Conservation (phyloP, 2,797 vertebrate species). For the Clarias platycephalus region DNA sequence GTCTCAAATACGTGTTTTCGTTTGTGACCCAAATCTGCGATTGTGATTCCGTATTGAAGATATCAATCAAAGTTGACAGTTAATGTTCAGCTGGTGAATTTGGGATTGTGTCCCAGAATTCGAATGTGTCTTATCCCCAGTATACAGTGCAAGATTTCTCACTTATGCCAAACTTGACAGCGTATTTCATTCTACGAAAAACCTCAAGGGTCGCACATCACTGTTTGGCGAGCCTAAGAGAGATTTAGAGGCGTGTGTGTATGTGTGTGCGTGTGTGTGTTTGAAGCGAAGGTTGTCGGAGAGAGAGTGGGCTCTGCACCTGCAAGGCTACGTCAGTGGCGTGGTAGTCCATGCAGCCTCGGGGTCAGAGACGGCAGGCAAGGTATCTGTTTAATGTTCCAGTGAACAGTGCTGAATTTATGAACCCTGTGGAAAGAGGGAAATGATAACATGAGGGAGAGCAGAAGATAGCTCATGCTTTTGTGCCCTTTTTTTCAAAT, state of each 20-base stretch:
- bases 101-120: constrained; percentile 17
- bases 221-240: constrained; percentile 33
- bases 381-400: constrained; percentile 64
- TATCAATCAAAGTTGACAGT: constrained; percentile 26
- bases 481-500: constrained; percentile 35
- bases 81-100: constrained; percentile 19
- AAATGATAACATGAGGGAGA: constrained; percentile 48
- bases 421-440: constrained; percentile 49
- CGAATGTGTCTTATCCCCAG: constrained; percentile 16
- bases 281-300: constrained; percentile 20
- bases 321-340: constrained; percentile 63
- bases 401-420: constrained; percentile 62
- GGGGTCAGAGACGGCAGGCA: constrained; percentile 58
- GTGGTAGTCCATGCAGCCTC: constrained; percentile 55
- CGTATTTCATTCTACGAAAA: constrained; percentile 41
- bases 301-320: constrained; percentile 53
- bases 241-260: constrained; percentile 43
- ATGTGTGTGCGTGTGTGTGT: constrained; percentile 4
- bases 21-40: not conserved
- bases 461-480: constrained; percentile 54
- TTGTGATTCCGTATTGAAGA: constrained; percentile 13
- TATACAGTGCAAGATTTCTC: constrained; percentile 27
- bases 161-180: constrained; percentile 34
- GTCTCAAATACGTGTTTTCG: constrained; percentile 32
- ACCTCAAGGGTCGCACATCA: constrained; percentile 41